phyloP scores from a whole-genome alignment of 2,113 vertebrate species.

The Eurystomus gularis region DNA sequence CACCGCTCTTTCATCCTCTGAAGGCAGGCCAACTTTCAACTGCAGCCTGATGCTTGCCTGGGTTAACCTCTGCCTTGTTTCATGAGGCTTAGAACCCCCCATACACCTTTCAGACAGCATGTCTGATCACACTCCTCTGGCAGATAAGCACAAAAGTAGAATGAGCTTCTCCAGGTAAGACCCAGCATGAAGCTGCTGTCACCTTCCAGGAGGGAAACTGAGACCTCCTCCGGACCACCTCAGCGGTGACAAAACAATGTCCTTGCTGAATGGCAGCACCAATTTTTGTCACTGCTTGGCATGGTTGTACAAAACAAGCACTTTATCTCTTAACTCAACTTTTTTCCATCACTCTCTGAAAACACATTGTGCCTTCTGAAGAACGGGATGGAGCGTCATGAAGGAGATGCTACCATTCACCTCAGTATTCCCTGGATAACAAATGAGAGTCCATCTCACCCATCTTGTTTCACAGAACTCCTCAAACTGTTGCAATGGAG shows the following conservation, averaged over 20 bases:
- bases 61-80: slow-evolving; percentile 59
- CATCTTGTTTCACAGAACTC: not conserved
- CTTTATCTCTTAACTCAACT: no score
- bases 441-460: not conserved
- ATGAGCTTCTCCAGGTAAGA: not conserved
- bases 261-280: no score
- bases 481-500: not conserved
- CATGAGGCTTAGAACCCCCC: slow-evolving; percentile 35
- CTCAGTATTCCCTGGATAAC: not conserved
- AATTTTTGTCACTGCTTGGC: no score
- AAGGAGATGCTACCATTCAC: not conserved
- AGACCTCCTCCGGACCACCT: no score
- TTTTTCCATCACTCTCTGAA: not conserved
- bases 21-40: slow-evolving; percentile 55
- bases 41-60: slow-evolving; percentile 42
- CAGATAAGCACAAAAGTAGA: slow-evolving; percentile 20
- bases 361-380: not conserved
- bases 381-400: not conserved
- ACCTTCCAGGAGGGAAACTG: not conserved
- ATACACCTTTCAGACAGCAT: not conserved
- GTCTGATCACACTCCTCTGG: slow-evolving; percentile 41
- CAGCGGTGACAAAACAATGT: no score
- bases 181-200: not conserved
- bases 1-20: slow-evolving; percentile 55
- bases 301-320: no score